Evolutionary conservation across 2,888 invertebrate genomes (phyloP), one percentile per base, ranked within the genome.

Genomic region (Drosophila merina): DNA sequence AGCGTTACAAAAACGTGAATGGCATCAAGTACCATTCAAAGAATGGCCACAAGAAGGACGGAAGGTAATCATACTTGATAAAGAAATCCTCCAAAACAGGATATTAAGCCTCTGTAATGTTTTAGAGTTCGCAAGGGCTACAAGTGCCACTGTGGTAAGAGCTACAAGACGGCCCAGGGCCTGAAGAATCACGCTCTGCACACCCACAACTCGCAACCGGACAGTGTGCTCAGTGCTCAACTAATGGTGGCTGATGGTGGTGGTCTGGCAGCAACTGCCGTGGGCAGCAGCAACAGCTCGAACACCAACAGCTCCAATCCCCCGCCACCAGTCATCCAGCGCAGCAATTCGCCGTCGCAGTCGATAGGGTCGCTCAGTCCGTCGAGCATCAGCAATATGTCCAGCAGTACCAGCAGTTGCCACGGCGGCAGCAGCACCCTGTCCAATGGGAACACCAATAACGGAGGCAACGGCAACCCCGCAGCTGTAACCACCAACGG

Each of bases 1-100:
- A 97, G 90, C 93, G 96, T 44, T 97, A 97, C 92, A 97, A 97
- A 91, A 97, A 97, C 90, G 95, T 96, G 62, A 97, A 97, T 91
- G 97, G 97, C 60, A 96, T 97, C 88, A 97, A 96, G 90, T 97
- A 97, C 91, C 97, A 97, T 92, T 96, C 96, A 45, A 96, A 96
- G 91, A 96, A 96, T 91, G 96, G 96, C 7, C 97, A 97, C 91
- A 96, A 96, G 92, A 96, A 96, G 91, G 96, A 96, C 86, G 95
- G 95, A 91, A 96, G 95, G 96, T 96, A 90, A 94, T 95, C 33
- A 8, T 9, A 4, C 14, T 30, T 20, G 1, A 20, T 20, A 20
- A 20, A 20, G 20, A 20, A 20, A 20, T 20, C 20, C 20, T 20
- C 20, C 20, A 20, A 20, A 20, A 20, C 20, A 20, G 20, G 20